A percentile compares a stretch with the other conserved stretches of the same genome.
Conservation (phyloP, 1,140 invertebrate species). For the Apis dorsata region DNA sequence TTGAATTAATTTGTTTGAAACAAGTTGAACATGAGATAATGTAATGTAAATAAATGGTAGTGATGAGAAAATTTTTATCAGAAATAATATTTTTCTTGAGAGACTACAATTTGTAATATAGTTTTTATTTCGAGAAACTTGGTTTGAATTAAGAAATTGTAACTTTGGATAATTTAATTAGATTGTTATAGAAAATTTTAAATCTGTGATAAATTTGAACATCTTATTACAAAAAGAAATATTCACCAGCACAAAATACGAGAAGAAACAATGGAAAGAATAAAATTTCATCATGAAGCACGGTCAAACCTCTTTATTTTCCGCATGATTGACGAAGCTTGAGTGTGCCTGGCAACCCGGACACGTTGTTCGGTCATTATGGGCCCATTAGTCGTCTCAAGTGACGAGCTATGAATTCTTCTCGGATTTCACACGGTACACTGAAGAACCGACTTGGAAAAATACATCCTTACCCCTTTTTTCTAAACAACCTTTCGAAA, state of each 20-base stretch:
- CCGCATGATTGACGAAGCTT: conserved; percentile 18
- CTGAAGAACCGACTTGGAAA: not conserved
- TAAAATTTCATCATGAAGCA: not conserved
- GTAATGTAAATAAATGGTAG: too few species aligned
- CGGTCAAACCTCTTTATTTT: conserved; percentile 9
- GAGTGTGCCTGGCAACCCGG: conserved; percentile 29
- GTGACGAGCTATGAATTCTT: conserved; percentile 48
- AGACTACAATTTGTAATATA: not conserved
- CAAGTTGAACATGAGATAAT: too few species aligned
- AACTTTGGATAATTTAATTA: too few species aligned
- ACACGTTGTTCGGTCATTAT: conserved; percentile 59
- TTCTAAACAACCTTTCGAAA: not conserved
- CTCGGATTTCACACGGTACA: conserved; percentile 42
- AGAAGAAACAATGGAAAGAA: not conserved
- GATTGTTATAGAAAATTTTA: too few species aligned
- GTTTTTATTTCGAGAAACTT: too few species aligned
- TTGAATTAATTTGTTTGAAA: not conserved
- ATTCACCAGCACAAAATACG: not conserved
- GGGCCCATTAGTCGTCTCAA: conserved; percentile 64
- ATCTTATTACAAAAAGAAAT: not conserved
- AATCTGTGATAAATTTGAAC: too few species aligned
- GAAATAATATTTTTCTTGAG: not conserved
- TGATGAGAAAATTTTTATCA: not conserved
- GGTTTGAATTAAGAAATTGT: too few species aligned
- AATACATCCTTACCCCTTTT: not conserved